These are phyloP conservation scores for Stenopsyche tienmushanensis DNA, from an alignment of 1,140 invertebrate genomes.

Conservation along the genomic window DNA sequence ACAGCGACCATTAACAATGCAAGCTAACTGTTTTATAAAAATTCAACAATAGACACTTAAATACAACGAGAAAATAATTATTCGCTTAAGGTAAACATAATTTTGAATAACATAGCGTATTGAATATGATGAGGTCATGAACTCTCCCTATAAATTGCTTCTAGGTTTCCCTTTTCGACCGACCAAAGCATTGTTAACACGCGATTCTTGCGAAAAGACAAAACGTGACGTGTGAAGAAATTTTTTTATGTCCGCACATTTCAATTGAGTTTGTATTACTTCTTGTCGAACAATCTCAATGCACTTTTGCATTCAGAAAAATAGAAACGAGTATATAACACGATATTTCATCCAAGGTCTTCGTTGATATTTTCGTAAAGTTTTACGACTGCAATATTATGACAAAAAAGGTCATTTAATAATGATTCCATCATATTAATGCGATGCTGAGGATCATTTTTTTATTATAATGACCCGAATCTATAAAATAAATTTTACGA, in stretches of 20 bases:
- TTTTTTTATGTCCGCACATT: constrained; percentile 25
- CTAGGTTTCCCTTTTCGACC: constrained; percentile 33
- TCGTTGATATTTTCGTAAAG: neutral
- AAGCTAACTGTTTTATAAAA: neutral
- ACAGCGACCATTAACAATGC: neutral
- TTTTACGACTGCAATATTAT: neutral
- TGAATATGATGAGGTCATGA: constrained; percentile 33
- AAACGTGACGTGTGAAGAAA: constrained; percentile 35
- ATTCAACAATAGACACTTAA: neutral
- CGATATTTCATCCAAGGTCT: too few relatives aligned
- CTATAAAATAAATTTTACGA: too few relatives aligned
- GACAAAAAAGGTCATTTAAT: too few relatives aligned
- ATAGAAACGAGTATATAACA: too few relatives aligned
- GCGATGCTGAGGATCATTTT: too few relatives aligned
- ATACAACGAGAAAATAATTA: neutral
- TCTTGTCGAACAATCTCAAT: neutral
- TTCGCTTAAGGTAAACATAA: neutral
- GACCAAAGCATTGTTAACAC: constrained; percentile 34
- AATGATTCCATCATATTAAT: too few relatives aligned
- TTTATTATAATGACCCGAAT: too few relatives aligned
- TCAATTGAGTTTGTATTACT: neutral
- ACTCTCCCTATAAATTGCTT: constrained; percentile 23
- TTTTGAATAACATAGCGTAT: constrained; percentile 16
- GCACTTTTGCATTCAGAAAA: too few relatives aligned
- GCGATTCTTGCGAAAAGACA: constrained; percentile 26